These are phyloP conservation scores for Trissolcus basalis DNA, from an alignment of 1,140 invertebrate genomes.

Conservation along the genomic window DNA sequence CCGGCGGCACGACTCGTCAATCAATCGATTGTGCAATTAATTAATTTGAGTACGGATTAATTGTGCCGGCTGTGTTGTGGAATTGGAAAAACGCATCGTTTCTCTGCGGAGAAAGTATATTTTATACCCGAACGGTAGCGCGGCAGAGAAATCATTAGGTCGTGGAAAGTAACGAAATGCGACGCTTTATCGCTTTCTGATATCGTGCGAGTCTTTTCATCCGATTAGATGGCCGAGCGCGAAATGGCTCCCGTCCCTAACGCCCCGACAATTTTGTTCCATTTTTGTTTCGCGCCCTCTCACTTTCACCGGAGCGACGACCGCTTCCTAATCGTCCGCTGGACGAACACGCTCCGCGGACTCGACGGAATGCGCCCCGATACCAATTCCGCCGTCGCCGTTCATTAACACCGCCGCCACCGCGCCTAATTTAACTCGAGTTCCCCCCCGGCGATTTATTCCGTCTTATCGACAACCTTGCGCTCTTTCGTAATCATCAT, in stretches of 20 bases:
- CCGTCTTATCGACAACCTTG: slow-evolving; percentile 35
- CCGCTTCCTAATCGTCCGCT: slow-evolving; percentile 54
- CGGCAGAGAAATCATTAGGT: slow-evolving; percentile 61
- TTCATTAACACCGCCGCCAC: slow-evolving; percentile 56
- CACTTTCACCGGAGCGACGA: slow-evolving; percentile 67
- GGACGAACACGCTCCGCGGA: slow-evolving; percentile 42
- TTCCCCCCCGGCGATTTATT: slow-evolving; percentile 25
- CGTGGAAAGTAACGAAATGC: slow-evolving; percentile 59
- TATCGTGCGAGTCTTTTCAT: slow-evolving; percentile 50
- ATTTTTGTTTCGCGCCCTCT: slow-evolving; percentile 62
- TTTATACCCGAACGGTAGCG: slow-evolving; percentile 53
- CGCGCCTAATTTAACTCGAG: slow-evolving; percentile 14
- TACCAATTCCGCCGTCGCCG: slow-evolving; percentile 28
- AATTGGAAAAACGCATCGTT: slow-evolving; percentile 54
- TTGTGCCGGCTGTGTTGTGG: slow-evolving; percentile 17
- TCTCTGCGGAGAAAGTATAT: slow-evolving; percentile 57
- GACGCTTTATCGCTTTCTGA: slow-evolving; percentile 60
- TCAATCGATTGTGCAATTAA: neutral
- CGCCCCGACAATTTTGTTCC: slow-evolving; percentile 15
- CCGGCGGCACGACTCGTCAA: neutral
- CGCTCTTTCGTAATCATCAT: slow-evolving; percentile 32
- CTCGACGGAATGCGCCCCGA: slow-evolving; percentile 45
- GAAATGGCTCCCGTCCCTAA: neutral
- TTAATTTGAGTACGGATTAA: slow-evolving; percentile 27
- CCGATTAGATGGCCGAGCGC: slow-evolving; percentile 15